phyloP scores from a whole-genome alignment of 37 sponge, comb jelly and placozoan species.

The Bolinopsis microptera region DNA sequence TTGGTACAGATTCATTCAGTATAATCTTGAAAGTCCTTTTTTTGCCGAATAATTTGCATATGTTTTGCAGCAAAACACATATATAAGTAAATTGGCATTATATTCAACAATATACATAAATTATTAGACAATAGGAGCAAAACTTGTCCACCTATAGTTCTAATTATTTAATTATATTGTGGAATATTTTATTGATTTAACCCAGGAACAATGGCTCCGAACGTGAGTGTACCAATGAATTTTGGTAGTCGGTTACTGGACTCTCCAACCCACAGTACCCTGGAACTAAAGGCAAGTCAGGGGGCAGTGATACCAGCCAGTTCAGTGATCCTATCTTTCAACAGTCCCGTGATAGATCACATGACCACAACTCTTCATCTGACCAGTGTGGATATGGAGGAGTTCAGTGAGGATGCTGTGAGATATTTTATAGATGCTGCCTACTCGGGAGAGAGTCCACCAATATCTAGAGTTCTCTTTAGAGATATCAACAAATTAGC shows the following conservation, averaged over 20 bases:
- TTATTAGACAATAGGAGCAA: too few species aligned
- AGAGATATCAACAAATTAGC: not conserved
- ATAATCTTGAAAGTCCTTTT: too few species aligned
- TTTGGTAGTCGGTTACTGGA: not conserved
- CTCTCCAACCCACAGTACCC: not conserved
- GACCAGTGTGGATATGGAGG: not conserved
- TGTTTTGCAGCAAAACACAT: too few species aligned
- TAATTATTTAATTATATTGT: too few species aligned
- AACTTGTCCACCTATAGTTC: too few species aligned
- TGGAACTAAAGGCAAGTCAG: not conserved
- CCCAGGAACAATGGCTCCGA: not conserved
- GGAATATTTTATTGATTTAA: not conserved
- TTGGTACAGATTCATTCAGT: too few species aligned
- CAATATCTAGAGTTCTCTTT: not conserved
- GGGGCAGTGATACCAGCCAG: not conserved
- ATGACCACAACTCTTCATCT: not conserved
- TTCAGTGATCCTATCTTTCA: not conserved
- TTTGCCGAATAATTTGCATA: too few species aligned
- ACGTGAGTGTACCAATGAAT: slow-evolving; percentile 4
- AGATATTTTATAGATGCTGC: not conserved
- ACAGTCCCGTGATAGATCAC: slow-evolving; percentile 18
- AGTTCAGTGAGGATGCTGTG: not conserved
- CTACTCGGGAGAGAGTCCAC: not conserved
- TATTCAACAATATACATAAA: too few species aligned
- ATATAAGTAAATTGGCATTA: too few species aligned